These are phyloP conservation scores for Tachysurus vachellii DNA, from an alignment of 2,113 vertebrate species.

Conservation along the genomic window DNA sequence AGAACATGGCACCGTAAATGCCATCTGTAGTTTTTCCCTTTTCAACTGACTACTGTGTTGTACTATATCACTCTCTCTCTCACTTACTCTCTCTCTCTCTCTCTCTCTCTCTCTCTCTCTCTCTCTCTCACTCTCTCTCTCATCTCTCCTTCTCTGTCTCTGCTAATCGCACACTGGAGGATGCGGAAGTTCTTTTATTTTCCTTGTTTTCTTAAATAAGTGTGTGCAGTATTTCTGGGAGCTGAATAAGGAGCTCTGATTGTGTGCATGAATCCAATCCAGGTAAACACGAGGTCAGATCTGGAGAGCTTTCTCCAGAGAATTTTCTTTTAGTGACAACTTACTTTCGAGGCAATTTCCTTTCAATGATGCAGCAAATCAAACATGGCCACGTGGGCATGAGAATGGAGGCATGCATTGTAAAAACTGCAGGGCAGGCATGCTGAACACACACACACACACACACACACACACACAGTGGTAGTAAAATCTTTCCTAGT, in stretches of 20 bases:
- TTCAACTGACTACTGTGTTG: constrained; percentile 2
- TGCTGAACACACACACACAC: not conserved
- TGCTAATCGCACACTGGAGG: constrained; percentile 61
- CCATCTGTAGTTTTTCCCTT: constrained; percentile 23
- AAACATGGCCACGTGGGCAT: constrained; percentile 1
- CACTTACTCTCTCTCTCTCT: constrained; percentile 48
- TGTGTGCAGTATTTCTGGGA: constrained; percentile 32
- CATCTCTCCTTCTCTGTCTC: constrained; percentile 17
- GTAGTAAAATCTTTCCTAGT: too few relatives aligned
- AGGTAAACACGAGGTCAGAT: constrained; percentile 47
- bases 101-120: constrained; percentile 42
- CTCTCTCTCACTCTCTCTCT: constrained; percentile 45
- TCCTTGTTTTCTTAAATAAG: constrained; percentile 48
- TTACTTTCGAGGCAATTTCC: constrained; percentile 25
- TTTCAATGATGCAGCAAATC: constrained; percentile 14
- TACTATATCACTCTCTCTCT: constrained; percentile 32
- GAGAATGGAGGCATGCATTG: constrained; percentile 9
- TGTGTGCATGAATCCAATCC: constrained; percentile 24
- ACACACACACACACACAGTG: not conserved
- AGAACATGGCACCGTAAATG: constrained; percentile 45
- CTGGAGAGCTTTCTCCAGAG: constrained; percentile 3
- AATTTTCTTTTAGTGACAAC: constrained; percentile 62
- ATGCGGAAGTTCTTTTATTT: not conserved
- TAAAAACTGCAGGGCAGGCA: constrained; percentile 21
- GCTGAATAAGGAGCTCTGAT: constrained; percentile 27